Percentiles rank a stretch among this genome's conserved stretches.
Conservation (phyloP, 2,888 invertebrate species). For the Drosophila multiciliata region DNA sequence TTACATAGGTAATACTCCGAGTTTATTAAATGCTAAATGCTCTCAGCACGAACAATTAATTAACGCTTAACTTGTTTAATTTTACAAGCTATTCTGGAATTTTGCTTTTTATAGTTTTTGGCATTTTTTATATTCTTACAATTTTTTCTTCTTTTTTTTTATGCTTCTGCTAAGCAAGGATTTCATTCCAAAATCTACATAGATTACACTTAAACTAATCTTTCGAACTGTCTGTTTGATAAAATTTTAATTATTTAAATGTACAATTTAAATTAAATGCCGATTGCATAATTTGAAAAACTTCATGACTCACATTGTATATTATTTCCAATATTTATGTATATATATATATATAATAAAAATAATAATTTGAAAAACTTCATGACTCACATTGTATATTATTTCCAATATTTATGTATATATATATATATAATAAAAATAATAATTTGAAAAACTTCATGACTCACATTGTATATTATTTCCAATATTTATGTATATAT, state of each 20-base stretch:
- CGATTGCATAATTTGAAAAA: background rate
- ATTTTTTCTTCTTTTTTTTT: background rate
- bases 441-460: background rate
- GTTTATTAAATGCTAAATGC: background rate
- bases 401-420: no score
- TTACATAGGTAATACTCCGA: no score
- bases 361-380: background rate
- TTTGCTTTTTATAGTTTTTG: background rate
- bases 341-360: no score
- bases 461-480: background rate
- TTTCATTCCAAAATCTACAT: background rate
- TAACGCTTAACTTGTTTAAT: background rate
- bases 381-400: background rate
- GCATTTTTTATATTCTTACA: background rate
- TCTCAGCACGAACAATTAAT: background rate
- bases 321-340: background rate
- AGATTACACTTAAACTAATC: background rate
- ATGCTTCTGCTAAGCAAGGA: background rate
- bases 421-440: no score
- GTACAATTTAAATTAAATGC: background rate
- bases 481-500: background rate
- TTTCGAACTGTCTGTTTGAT: background rate
- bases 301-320: background rate
- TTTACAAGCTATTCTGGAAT: background rate
- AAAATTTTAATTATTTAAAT: no score